Percentiles rank a stretch among this genome's conserved stretches.
These are phyloP conservation scores for Nylanderia fulva DNA, from an alignment of 1,140 invertebrate species.

Conservation along the genomic window DNA sequence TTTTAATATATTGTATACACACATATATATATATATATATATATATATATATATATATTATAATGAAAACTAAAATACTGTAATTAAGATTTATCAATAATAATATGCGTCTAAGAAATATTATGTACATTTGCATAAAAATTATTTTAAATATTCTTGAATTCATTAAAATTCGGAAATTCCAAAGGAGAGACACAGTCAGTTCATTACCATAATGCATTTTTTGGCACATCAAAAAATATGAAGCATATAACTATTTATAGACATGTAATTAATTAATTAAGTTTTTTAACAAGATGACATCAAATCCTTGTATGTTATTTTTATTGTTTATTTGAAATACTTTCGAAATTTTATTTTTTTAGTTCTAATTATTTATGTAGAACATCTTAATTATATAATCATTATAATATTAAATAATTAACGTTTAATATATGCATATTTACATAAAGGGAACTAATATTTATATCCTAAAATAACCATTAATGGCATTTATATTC, in stretches of 20 bases:
- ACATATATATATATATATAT: background rate
- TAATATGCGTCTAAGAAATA: background rate
- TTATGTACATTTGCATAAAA: background rate
- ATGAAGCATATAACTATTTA: background rate
- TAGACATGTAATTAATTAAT: background rate
- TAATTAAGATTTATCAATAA: too few relatives aligned
- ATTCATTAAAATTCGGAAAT: background rate
- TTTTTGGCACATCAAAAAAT: background rate
- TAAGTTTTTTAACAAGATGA: background rate
- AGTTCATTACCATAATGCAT: background rate
- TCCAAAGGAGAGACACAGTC: slow-evolving; percentile 3
- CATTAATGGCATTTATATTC: too few relatives aligned
- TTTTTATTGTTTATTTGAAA: background rate
- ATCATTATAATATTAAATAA: too few relatives aligned
- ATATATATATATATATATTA: background rate
- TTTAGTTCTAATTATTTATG: too few relatives aligned
- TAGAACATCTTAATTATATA: too few relatives aligned
- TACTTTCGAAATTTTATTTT: background rate
- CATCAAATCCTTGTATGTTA: background rate
- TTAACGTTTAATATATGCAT: too few relatives aligned
- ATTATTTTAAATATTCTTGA: background rate
- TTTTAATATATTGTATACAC: too few relatives aligned
- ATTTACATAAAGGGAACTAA: too few relatives aligned
- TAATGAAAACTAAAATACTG: background rate
- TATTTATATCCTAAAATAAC: too few relatives aligned